Base-by-base conservation (phyloP, 2,113 vertebrate genomes). In the Tragulus kanchil region DNA sequence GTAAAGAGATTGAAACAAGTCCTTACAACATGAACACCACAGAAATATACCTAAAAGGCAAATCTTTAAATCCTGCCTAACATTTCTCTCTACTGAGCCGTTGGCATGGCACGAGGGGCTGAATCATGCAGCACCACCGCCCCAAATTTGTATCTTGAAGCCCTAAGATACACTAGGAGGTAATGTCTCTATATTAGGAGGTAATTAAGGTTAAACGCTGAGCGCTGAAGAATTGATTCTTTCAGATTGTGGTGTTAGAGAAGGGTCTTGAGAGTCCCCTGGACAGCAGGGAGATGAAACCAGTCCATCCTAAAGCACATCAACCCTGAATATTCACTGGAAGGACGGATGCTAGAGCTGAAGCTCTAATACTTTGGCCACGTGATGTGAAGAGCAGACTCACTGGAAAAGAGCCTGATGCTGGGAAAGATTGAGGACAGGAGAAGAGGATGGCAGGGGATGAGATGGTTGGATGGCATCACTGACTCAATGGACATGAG, bases 371-470 rank as follows among this genome's bases (percentile, higher is more conserved):
- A 71, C 19, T 71, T 71, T 45, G 69, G 69, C 36, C 69, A 71
- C 19, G 19, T 71, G 36, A 71, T 45, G 10, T 36, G 45, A 71
- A 23, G 19, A 71, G 19, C 69, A 1, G 0, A 71, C 69, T 71
- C 69, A 71, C 36, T 71, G 36, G 19, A 71, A 45, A 71, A 71
- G 69, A 71, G 5, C 45, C 3, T 13, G 19, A 45, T 71, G 69
- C 69, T 42, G 23, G 69, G 69, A 45, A 71, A 71, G 36, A 42
- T 71, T 13, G 36, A 71, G 69, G 45, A 71, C 19, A 23, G 11
- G 69, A 45, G 42, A 71, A 71, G 36, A 71, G 69, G 69, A 36
- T 0, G 0, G 45, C 36, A 0, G 0, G 45, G 69, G 36, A 45
- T 71, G 69, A 45, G 69, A 71, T 71, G 36, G 10, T 71, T 23